Conservation (phyloP, 2,888 invertebrate genomes). For the Plebejus melissa region DNA sequence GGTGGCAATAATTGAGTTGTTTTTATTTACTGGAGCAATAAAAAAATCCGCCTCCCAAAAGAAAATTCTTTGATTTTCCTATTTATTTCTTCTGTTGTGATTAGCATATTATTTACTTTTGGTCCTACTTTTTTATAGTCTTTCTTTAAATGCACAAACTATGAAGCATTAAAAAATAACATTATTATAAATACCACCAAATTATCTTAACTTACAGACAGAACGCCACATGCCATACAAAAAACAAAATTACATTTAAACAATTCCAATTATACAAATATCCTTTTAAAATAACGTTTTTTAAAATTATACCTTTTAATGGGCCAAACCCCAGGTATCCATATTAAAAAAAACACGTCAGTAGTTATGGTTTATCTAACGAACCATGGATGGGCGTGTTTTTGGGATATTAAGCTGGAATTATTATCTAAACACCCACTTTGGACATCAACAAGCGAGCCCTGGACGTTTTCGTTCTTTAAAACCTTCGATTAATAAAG, state of each 20-base stretch:
- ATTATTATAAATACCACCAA: background rate
- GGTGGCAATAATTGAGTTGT: conserved; percentile 23
- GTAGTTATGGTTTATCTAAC: conserved; percentile 44
- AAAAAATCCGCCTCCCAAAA: background rate
- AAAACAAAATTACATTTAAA: conserved; percentile 5
- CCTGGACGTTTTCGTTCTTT: conserved; percentile 11
- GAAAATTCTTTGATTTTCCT: too few species aligned
- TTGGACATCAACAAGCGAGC: conserved; percentile 34
- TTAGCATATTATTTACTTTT: too few species aligned
- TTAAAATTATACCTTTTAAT: conserved; percentile 9
- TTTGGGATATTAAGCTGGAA: conserved; percentile 50
- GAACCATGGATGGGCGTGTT: conserved; percentile 42
- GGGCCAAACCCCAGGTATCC: conserved; percentile 18
- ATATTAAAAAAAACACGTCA: conserved; percentile 7
- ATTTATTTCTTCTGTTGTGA: too few species aligned
- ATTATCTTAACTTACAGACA: background rate
- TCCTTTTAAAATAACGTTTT: conserved; percentile 13
- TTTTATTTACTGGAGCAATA: background rate
- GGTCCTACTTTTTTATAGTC: too few species aligned
- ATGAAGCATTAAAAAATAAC: background rate
- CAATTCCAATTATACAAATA: conserved; percentile 11
- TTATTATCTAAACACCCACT: conserved; percentile 63
- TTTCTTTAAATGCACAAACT: background rate
- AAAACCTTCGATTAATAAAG: conserved; percentile 14
- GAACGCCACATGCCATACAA: background rate